These are phyloP conservation scores for Pygocentrus nattereri DNA, from an alignment of 2,797 vertebrate genomes.

Conservation along the genomic window DNA sequence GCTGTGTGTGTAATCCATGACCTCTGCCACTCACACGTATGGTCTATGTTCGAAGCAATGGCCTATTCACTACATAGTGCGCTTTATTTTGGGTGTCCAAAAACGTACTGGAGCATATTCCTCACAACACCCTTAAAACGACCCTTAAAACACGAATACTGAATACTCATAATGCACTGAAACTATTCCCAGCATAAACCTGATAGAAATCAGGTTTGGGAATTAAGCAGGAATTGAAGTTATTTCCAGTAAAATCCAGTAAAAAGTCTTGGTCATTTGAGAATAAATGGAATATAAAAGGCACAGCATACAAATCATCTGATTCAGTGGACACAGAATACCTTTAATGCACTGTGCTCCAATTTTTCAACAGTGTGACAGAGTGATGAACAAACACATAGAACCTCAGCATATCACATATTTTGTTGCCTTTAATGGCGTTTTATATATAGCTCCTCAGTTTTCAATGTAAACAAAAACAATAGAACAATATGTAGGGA, in stretches of 20 bases:
- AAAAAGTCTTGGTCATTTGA: too few relatives aligned
- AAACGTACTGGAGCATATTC: background rate
- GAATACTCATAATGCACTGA: background rate
- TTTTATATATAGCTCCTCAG: background rate
- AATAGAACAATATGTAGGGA: too few relatives aligned
- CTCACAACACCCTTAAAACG: too few relatives aligned
- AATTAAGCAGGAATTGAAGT: too few relatives aligned
- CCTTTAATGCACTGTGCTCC: too few relatives aligned
- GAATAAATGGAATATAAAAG: background rate
- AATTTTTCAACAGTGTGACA: too few relatives aligned
- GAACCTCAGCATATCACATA: background rate
- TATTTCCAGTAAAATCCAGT: too few relatives aligned
- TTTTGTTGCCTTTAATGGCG: background rate
- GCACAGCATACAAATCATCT: background rate
- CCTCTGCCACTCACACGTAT: conserved; percentile 8
- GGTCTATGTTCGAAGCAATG: background rate
- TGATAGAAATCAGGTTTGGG: too few relatives aligned
- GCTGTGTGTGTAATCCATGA: conserved; percentile 31
- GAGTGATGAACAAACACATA: background rate
- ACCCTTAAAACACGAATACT: too few relatives aligned
- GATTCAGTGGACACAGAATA: background rate
- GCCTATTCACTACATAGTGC: background rate
- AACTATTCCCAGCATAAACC: background rate
- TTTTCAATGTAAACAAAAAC: background rate
- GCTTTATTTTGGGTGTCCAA: background rate